phyloP scores from a whole-genome alignment of 2,888 invertebrate genomes.

The Julus scanicus region DNA sequence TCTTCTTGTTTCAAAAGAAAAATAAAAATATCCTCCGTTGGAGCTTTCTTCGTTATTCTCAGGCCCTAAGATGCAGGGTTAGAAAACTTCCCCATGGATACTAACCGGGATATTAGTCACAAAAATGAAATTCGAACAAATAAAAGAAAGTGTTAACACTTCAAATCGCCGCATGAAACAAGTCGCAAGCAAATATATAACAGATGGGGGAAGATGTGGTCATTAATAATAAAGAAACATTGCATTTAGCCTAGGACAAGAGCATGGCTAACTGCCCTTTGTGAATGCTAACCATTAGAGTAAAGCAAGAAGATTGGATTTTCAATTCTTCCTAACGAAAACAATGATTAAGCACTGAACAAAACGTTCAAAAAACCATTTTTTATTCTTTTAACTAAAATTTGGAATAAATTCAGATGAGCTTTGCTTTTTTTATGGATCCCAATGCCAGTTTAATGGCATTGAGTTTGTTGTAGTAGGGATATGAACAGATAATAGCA shows the following conservation, averaged over 20 bases:
- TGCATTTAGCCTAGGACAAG: background rate
- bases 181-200: constrained; percentile 7
- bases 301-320: no score
- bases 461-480: no score
- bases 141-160: constrained; percentile 54
- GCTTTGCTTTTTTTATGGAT: no score
- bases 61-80: constrained; percentile 19
- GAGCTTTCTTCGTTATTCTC: background rate
- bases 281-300: background rate
- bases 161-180: constrained; percentile 8
- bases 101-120: constrained; percentile 13
- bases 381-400: background rate
- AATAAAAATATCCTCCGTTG: constrained; percentile 48
- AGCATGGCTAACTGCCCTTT: background rate
- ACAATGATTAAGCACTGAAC: no score
- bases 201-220: background rate
- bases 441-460: no score
- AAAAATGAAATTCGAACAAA: constrained; percentile 34
- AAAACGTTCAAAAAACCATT: no score
- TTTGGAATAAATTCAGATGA: no score
- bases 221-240: background rate
- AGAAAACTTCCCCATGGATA: background rate
- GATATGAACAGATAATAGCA: no score
- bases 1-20: constrained; percentile 49
- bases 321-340: no score